Evolutionary conservation across 2,113 vertebrate genomes (phyloP), one percentile per base, ranked within the genome.

Genomic region (Dicentrarchus labrax): DNA sequence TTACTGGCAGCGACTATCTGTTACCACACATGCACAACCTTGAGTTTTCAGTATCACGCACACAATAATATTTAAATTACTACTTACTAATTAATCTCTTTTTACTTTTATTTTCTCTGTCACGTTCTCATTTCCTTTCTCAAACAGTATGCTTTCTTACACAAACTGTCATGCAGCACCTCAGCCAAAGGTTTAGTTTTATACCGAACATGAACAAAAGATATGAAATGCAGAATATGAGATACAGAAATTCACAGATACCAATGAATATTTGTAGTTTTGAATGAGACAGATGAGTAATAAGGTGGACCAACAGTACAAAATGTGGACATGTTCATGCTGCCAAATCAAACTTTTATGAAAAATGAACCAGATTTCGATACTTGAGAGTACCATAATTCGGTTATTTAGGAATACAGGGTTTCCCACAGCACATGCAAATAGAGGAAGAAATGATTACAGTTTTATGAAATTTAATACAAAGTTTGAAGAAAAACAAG

Each of bases 21-120:
- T 82, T 39, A 57, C 45, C 67, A 73, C 51, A 66, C 57, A 66
- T 9, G 15, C 64, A 57, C 22, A 51, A 48, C 51, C 12, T 82
- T 8, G 1, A 70, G 54, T 36, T 54, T 67, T 41, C 59, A 76
- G 30, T 3, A 59, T 41, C 43, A 47, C 15, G 41, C 13, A 71
- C 48, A 45, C 47, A 48, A 10, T 7, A 53, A 69, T 50, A 68
- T 59, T 66, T 39, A 1, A 36, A 21, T 41, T 9, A 59, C 39
- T 19, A 24, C 45, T 30, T 41, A 41, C 24, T 22, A 45, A 64
- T 39, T 48, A 10, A 39, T 51, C 36, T 45, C 2, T 6, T 17
- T 48, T 54, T 38, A 54, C 12, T 61, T 51, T 54, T 15, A 76
- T 36, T 68, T 7, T 21, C 17, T 60, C n/a, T 36, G 12, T 30